Conservation (phyloP, 2,888 invertebrate genomes). For the Lordiphosa fenestrarum region DNA sequence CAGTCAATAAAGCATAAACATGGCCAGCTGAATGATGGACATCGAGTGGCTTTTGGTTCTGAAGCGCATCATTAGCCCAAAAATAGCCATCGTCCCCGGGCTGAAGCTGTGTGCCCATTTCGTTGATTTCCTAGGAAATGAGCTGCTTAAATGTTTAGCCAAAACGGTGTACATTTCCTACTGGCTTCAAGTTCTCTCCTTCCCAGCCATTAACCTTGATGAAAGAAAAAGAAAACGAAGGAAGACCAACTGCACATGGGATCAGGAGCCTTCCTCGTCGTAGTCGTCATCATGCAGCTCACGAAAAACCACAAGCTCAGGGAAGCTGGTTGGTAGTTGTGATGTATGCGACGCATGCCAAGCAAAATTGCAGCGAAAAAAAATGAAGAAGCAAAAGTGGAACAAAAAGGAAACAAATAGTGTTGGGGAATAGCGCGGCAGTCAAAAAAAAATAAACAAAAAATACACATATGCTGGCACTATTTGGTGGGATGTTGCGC, state of each 20-base stretch:
- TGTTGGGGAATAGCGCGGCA: constrained; percentile 19
- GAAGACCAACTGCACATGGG: constrained; percentile 37
- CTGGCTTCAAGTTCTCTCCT: constrained; percentile 35
- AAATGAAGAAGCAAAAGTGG: constrained; percentile 17
- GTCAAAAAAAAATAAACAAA: constrained; percentile 8
- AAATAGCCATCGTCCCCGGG: constrained; percentile 61
- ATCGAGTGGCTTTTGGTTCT: constrained; percentile 56
- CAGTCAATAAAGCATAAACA: constrained; percentile 75
- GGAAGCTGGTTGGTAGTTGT: constrained; percentile 37
- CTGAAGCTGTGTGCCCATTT: constrained; percentile 47
- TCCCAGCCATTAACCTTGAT: constrained; percentile 68
- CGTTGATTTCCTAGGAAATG: constrained; percentile 69
- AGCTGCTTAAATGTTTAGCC: constrained; percentile 72
- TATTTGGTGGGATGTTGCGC: constrained; percentile 20
- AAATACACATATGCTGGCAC: constrained; percentile 14
- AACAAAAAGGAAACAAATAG: constrained; percentile 52
- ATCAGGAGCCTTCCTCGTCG: constrained; percentile 29
- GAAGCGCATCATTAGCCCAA: constrained; percentile 73
- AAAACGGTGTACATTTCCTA: constrained; percentile 64
- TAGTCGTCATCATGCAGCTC: constrained; percentile 36
- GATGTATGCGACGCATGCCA: constrained; percentile 69
- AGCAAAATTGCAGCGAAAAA: constrained; percentile 28
- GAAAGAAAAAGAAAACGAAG: constrained; percentile 15
- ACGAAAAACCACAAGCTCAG: constrained; percentile 54
- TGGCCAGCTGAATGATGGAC: constrained; percentile 74